Percentiles rank a stretch among this genome's conserved stretches.
phyloP scores from a whole-genome alignment of 2,113 vertebrate genomes.

The Otolemur garnettii region DNA sequence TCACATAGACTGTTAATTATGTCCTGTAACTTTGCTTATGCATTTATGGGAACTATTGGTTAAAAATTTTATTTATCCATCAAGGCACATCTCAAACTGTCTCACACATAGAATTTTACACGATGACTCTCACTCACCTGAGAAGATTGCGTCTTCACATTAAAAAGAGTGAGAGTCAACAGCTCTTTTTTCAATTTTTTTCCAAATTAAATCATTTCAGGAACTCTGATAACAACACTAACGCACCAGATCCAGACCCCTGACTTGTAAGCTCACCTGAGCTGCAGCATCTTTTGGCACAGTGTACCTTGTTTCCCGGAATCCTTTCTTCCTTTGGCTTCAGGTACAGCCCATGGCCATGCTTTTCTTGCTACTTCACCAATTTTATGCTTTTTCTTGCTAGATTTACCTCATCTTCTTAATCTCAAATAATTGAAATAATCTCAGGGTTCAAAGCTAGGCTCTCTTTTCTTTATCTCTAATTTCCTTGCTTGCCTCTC shows the following conservation, averaged over 20 bases:
- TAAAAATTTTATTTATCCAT: neutral
- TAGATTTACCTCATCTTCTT: neutral
- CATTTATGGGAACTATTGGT: neutral
- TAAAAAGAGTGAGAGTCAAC: neutral
- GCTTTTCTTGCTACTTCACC: neutral
- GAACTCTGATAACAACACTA: neutral
- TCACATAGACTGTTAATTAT: neutral
- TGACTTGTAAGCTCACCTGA: neutral
- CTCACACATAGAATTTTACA: neutral
- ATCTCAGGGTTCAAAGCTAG: neutral
- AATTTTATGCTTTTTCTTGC: neutral
- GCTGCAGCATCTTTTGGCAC: neutral
- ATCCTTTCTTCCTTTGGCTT: neutral
- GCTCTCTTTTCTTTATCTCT: neutral
- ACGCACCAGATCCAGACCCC: neutral
- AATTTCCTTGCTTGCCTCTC: neutral
- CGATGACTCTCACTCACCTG: neutral
- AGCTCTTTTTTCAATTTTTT: neutral
- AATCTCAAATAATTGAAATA: neutral
- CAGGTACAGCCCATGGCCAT: neutral
- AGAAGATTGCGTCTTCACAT: neutral
- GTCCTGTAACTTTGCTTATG: neutral
- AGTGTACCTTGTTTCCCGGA: neutral
- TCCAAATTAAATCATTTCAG: neutral
- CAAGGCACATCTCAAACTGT: neutral